A percentile compares a stretch with the other conserved stretches of the same genome.
These are phyloP conservation scores for Mellivora capensis DNA, from an alignment of 2,113 vertebrate species.

Conservation along the genomic window DNA sequence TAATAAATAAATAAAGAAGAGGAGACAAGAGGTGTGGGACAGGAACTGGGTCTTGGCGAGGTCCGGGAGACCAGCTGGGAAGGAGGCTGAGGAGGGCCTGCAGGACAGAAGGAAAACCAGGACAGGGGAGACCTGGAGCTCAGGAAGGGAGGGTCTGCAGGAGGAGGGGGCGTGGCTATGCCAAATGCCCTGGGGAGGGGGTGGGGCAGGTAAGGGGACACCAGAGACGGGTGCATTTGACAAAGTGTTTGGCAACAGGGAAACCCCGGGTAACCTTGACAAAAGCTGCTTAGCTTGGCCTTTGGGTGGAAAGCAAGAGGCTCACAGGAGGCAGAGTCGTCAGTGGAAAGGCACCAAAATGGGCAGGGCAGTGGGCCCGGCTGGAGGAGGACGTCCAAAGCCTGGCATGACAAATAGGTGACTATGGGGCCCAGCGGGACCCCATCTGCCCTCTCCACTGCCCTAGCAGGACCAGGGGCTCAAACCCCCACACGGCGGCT, in stretches of 20 bases:
- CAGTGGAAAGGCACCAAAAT: background rate
- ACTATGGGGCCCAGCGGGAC: accelerated
- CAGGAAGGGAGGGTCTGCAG: background rate
- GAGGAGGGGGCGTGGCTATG: accelerated
- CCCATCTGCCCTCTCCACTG: background rate
- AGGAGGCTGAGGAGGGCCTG: background rate
- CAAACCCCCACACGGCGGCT: accelerated
- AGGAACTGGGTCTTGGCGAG: accelerated
- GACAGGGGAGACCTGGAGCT: background rate
- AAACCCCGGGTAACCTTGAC: background rate
- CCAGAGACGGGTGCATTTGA: background rate
- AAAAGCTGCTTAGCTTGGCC: background rate
- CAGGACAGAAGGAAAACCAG: background rate
- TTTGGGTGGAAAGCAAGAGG: background rate
- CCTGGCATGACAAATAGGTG: background rate
- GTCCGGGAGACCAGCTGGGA: background rate
- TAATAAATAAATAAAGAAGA: no score
- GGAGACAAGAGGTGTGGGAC: background rate
- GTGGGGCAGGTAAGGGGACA: background rate
- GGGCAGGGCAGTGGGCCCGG: background rate
- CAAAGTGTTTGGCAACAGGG: no score
- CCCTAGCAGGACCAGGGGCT: background rate
- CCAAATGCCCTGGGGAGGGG: background rate
- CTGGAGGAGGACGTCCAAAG: accelerated
- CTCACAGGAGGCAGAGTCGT: background rate